Conservation (phyloP, 2,797 vertebrate species). For the Galaxias olidus region DNA sequence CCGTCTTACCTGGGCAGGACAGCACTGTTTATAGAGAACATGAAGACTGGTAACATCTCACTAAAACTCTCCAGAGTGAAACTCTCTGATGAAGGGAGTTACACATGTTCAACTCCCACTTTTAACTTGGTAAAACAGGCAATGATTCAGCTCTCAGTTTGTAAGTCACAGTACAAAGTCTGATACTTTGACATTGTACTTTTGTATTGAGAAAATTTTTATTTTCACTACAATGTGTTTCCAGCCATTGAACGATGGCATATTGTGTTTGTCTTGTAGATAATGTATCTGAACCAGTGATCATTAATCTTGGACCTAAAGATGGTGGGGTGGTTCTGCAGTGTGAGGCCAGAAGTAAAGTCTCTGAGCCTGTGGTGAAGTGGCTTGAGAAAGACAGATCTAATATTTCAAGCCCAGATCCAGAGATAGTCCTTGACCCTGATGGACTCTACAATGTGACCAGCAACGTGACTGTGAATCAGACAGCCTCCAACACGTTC, state of each 20-base stretch:
- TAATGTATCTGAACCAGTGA: conserved; percentile 11
- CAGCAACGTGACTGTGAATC: background rate
- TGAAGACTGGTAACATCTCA: conserved; percentile 43
- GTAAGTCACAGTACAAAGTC: too few relatives aligned
- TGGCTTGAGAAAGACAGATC: background rate
- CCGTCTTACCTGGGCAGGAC: conserved; percentile 30
- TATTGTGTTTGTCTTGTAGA: background rate
- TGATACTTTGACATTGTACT: too few relatives aligned
- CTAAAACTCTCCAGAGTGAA: conserved; percentile 26
- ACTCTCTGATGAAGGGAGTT: conserved; percentile 42
- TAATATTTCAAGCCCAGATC: background rate
- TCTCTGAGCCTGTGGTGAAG: conserved; percentile 20
- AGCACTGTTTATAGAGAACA: conserved; percentile 25
- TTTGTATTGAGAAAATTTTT: too few relatives aligned
- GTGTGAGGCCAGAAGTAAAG: conserved; percentile 18
- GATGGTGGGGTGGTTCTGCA: conserved; percentile 18
- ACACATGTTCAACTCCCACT: conserved; percentile 38
- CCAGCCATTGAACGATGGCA: too few relatives aligned
- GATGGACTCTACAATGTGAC: background rate
- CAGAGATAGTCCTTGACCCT: background rate
- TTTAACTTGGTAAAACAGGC: conserved; percentile 1
- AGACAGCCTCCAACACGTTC: background rate
- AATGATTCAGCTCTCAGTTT: background rate
- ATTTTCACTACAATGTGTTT: too few relatives aligned
- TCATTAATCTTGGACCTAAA: conserved; percentile 8